Conservation (phyloP, 2,888 invertebrate species). For the Endotricha flammealis region DNA sequence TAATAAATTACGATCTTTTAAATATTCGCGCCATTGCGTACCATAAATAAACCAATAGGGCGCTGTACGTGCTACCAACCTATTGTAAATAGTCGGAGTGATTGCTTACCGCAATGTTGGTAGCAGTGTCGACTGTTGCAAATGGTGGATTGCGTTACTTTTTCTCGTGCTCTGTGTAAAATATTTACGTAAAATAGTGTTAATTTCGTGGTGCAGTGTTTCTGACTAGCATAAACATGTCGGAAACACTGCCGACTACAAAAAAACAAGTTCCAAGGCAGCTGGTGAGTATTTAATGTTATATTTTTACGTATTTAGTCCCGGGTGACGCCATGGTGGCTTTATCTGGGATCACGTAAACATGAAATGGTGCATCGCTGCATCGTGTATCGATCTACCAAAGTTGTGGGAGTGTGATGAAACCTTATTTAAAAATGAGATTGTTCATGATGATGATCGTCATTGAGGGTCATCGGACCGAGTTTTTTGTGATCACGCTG, state of each 20-base stretch:
- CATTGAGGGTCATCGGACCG: constrained; percentile 60
- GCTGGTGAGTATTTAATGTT: constrained; percentile 79
- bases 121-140: constrained; percentile 75
- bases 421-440: constrained; percentile 32
- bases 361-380: constrained; percentile 79
- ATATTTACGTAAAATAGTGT: constrained; percentile 80
- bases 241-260: constrained; percentile 77
- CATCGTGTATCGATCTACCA: constrained; percentile 75
- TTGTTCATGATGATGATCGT: constrained; percentile 39
- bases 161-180: constrained; percentile 78
- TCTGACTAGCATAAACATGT: constrained; percentile 76
- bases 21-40: constrained; percentile 46
- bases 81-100: constrained; percentile 54
- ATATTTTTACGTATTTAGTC: constrained; percentile 75
- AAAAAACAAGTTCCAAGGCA: constrained; percentile 80
- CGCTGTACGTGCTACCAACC: constrained; percentile 48
- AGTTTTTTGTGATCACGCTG: constrained; percentile 63
- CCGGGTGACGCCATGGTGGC: constrained; percentile 82
- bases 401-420: constrained; percentile 44
- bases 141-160: constrained; percentile 79
- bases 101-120: constrained; percentile 63
- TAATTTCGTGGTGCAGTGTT: constrained; percentile 73
- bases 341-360: constrained; percentile 82
- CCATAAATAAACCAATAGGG: constrained; percentile 63
- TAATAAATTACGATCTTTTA: constrained; percentile 50